A percentile compares a stretch with the other conserved stretches of the same genome.
Evolutionary conservation across 2,113 vertebrate genomes (phyloP).

Genomic region (Lepus europaeus): DNA sequence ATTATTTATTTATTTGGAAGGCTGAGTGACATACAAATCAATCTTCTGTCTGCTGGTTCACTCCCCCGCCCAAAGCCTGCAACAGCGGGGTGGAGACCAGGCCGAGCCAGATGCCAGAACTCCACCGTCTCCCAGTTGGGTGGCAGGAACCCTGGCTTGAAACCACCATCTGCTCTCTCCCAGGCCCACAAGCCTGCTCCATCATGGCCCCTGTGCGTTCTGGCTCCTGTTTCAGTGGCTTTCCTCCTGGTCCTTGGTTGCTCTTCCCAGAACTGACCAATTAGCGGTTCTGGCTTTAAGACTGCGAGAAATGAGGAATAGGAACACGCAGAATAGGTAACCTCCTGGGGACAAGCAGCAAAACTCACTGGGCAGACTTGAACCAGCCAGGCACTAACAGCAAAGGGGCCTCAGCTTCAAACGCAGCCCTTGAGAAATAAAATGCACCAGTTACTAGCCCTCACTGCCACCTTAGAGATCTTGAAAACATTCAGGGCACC

Average conservation of each 20-base stretch:
- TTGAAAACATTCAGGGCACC: neutral
- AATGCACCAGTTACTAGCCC: neutral
- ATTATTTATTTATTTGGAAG: too few species aligned
- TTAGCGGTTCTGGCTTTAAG: neutral
- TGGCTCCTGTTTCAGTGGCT: neutral
- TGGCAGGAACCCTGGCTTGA: too few species aligned
- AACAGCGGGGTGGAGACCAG: too few species aligned
- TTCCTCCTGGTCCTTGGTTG: neutral
- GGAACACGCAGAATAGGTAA: neutral
- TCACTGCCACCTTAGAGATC: neutral
- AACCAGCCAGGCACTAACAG: neutral
- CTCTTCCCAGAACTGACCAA: neutral
- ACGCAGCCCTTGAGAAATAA: neutral
- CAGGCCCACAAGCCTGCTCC: too few species aligned
- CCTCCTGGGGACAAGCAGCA: neutral
- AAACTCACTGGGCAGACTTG: neutral
- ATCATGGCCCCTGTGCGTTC: too few species aligned
- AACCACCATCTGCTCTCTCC: too few species aligned
- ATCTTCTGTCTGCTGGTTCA: too few species aligned
- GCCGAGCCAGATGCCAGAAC: too few species aligned
- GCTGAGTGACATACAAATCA: too few species aligned
- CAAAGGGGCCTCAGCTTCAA: neutral
- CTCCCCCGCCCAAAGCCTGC: too few species aligned
- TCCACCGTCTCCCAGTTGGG: too few species aligned
- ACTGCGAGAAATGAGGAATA: neutral